Evolutionary conservation across 2,797 vertebrate species (phyloP).

Genomic region (Rhinella marina): DNA sequence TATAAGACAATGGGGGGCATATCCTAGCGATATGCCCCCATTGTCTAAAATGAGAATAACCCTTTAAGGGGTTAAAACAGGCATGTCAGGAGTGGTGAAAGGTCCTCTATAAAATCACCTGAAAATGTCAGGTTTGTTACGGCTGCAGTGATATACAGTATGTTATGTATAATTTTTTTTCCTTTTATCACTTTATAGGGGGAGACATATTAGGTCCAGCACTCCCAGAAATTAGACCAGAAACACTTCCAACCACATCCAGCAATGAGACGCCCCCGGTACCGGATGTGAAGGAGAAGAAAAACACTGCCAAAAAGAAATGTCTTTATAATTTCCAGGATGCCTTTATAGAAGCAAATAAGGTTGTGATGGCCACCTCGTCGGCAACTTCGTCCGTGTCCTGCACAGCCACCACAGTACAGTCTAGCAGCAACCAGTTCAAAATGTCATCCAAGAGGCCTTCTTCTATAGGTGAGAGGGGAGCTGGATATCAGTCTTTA

Average conservation of each 20-base stretch:
- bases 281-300: constrained; percentile 89
- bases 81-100: no score
- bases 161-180: background rate
- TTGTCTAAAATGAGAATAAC: no score
- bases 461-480: constrained; percentile 84
- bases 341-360: constrained; percentile 95
- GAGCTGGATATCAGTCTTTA: no score
- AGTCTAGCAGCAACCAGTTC: constrained; percentile 90
- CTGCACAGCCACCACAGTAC: constrained; percentile 95
- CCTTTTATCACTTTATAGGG: constrained; percentile 70
- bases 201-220: constrained; percentile 86
- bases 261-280: constrained; percentile 75
- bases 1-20: no score
- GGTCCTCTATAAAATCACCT: no score
- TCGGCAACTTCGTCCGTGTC: constrained; percentile 93
- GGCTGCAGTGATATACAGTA: no score
- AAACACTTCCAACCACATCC: constrained; percentile 83
- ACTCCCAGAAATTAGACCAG: constrained; percentile 79
- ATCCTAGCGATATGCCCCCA: no score
- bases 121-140: no score
- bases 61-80: no score
- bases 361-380: constrained; percentile 93
- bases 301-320: constrained; percentile 92
- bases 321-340: constrained; percentile 99
- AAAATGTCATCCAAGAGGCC: constrained; percentile 89